A percentile compares a stretch with the other conserved stretches of the same genome.
These are phyloP conservation scores for Amazona vittata DNA, from an alignment of 2,113 vertebrate genomes.

Conservation along the genomic window DNA sequence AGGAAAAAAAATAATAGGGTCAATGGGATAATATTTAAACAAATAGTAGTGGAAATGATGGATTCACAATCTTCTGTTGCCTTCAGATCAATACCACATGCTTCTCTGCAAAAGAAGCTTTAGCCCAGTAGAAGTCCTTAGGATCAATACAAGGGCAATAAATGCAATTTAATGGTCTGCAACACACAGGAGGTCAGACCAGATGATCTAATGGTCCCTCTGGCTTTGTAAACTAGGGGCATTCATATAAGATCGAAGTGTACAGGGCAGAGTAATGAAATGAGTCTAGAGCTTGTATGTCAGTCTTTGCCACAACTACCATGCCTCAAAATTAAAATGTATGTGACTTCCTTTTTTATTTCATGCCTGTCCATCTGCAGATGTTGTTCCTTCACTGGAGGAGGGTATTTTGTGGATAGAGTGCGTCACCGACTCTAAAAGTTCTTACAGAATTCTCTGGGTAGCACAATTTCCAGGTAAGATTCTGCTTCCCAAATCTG, in stretches of 20 bases:
- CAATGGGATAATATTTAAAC: neutral
- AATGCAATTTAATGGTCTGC: conserved; percentile 27
- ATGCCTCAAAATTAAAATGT: neutral
- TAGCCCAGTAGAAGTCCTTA: neutral
- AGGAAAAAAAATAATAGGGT: neutral
- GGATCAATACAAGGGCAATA: conserved; percentile 31
- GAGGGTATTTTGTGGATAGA: neutral
- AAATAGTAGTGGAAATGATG: conserved; percentile 4
- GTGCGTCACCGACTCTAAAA: neutral
- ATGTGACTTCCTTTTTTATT: neutral
- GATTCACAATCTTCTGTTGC: neutral
- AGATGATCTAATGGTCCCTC: neutral
- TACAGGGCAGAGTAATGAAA: neutral
- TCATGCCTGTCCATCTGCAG: neutral
- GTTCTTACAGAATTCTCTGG: neutral
- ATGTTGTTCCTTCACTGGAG: neutral
- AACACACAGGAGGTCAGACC: neutral
- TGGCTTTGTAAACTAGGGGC: neutral
- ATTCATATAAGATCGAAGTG: neutral
- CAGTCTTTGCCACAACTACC: neutral
- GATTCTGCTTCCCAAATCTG: neutral
- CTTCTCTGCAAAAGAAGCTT: neutral
- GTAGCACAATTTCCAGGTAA: neutral
- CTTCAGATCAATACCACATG: conserved; percentile 14
- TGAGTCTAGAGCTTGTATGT: neutral